phyloP scores from a whole-genome alignment of 2,888 invertebrate genomes.

The Torymus aiolomorphi region DNA sequence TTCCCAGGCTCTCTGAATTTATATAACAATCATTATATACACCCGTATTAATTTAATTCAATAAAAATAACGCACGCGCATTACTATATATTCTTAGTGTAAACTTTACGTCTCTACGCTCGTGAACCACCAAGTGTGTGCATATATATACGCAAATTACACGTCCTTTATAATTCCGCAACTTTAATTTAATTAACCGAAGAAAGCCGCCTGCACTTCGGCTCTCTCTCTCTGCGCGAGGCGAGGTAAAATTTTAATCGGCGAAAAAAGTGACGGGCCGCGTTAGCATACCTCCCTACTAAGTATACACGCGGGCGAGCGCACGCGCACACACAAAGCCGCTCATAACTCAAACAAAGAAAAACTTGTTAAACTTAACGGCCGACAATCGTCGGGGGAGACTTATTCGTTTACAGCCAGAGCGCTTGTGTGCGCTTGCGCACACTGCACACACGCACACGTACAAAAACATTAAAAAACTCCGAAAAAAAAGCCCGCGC shows the following conservation, averaged over 20 bases:
- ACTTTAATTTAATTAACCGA: too few species aligned
- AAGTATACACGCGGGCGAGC: too few species aligned
- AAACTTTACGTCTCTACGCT: too few species aligned
- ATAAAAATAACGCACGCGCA: too few species aligned
- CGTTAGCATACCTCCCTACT: conserved; percentile 1
- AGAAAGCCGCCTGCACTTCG: too few species aligned
- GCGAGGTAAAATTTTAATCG: background rate
- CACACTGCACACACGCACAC: background rate
- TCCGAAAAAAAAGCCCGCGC: conserved; percentile 6
- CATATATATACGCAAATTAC: background rate
- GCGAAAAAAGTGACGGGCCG: background rate
- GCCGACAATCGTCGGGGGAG: conserved; percentile 12
- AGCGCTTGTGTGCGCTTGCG: background rate
- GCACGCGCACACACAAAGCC: background rate
- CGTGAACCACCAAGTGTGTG: background rate
- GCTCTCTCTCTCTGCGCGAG: too few species aligned
- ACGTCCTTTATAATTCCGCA: too few species aligned
- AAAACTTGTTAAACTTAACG: conserved; percentile 41
- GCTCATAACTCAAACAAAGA: conserved; percentile 24
- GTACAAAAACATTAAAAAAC: conserved; percentile 25
- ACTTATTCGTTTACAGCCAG: conserved; percentile 38
- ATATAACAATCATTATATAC: too few species aligned
- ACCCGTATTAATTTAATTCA: too few species aligned
- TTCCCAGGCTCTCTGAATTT: too few species aligned
- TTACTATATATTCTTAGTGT: too few species aligned